phyloP scores from a whole-genome alignment of 2,888 invertebrate species.

The Volucella inflata region DNA sequence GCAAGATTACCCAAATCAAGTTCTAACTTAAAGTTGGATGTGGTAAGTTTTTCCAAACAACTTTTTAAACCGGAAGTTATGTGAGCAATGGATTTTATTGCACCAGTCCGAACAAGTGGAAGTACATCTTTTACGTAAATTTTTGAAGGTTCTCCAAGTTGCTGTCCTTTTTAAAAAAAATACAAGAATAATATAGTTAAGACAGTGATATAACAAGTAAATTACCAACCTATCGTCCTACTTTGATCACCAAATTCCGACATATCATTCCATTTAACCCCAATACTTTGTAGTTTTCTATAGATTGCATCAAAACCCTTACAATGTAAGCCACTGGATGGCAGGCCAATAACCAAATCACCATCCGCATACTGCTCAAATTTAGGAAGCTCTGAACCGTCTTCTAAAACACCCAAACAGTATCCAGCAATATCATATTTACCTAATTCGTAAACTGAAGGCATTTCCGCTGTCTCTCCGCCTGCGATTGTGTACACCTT shows the following conservation, averaged over 20 bases:
- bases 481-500: conserved; percentile 79
- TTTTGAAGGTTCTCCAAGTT: conserved; percentile 92
- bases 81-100: conserved; percentile 94
- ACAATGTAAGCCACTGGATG: conserved; percentile 96
- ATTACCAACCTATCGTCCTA: conserved; percentile 86
- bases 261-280: conserved; percentile 86
- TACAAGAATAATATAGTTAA: background rate
- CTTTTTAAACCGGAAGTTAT: conserved; percentile 96
- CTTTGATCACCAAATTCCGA: conserved; percentile 86
- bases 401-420: conserved; percentile 96
- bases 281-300: conserved; percentile 88
- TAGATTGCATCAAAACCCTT: conserved; percentile 97
- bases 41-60: conserved; percentile 94
- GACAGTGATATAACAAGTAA: background rate
- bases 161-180: conserved; percentile 86
- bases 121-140: conserved; percentile 92
- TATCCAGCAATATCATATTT: conserved; percentile 99
- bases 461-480: conserved; percentile 99
- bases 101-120: conserved; percentile 87
- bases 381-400: conserved; percentile 88
- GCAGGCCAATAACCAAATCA: conserved; percentile 93
- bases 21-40: conserved; percentile 86
- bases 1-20: conserved; percentile 90
- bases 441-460: conserved; percentile 93
- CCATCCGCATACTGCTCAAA: conserved; percentile 87